Evolutionary conservation across 2,797 vertebrate species (phyloP).

Genomic region (Avahi laniger): DNA sequence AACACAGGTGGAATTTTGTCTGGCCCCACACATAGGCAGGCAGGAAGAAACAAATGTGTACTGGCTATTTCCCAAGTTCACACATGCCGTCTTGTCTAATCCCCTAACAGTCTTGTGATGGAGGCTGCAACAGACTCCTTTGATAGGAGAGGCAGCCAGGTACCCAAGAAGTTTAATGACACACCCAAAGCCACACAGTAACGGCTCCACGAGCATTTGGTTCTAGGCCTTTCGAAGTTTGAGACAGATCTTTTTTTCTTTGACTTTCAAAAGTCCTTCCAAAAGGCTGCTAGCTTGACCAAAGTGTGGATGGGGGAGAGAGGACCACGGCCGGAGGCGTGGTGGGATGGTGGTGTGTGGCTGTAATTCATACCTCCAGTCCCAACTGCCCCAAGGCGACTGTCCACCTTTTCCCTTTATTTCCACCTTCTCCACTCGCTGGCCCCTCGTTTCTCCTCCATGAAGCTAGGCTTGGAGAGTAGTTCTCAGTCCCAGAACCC

Average conservation of each 20-base stretch:
- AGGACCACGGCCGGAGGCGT: background rate
- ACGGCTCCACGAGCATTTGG: background rate
- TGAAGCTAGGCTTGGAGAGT: background rate
- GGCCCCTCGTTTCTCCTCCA: background rate
- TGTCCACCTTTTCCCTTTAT: background rate
- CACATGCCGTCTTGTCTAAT: fast-evolving
- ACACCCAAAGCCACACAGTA: background rate
- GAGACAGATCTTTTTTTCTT: background rate
- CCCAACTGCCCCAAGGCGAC: background rate
- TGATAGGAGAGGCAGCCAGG: background rate
- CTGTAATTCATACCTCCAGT: background rate
- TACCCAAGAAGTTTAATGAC: background rate
- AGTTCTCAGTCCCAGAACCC: background rate
- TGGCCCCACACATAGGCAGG: background rate
- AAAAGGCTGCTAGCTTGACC: background rate
- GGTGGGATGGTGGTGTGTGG: background rate
- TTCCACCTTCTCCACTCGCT: background rate
- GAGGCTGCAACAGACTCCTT: background rate
- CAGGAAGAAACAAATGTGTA: background rate
- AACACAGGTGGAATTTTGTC: background rate
- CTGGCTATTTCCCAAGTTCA: background rate
- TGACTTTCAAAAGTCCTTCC: background rate
- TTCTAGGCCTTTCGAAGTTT: background rate
- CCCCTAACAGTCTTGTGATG: background rate
- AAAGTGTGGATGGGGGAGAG: background rate